These are phyloP conservation scores for Butorides virescens DNA, from an alignment of 2,113 vertebrate species.

Conservation along the genomic window DNA sequence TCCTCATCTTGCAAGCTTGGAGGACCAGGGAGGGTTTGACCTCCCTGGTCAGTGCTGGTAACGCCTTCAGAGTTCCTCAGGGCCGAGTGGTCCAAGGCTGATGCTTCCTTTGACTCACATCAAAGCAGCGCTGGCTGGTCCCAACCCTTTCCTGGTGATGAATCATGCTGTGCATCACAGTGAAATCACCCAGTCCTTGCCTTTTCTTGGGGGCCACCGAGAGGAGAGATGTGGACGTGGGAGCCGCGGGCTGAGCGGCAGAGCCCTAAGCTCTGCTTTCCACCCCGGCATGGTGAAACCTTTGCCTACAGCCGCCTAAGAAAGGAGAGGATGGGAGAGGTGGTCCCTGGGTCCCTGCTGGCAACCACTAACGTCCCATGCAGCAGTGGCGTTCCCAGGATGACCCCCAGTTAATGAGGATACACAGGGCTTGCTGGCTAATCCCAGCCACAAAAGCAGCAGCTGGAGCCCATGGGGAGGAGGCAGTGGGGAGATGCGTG, in stretches of 20 bases:
- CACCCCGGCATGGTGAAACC: rapidly evolving
- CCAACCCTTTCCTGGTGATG: background rate
- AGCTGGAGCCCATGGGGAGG: background rate
- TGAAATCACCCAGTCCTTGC: background rate
- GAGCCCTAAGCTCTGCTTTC: background rate
- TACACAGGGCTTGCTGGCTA: background rate
- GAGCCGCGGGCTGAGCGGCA: background rate
- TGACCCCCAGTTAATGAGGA: no score
- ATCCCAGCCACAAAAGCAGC: background rate
- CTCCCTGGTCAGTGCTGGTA: background rate
- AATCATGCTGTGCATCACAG: background rate
- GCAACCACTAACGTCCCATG: rapidly evolving
- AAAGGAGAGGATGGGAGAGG: background rate
- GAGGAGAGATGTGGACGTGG: rapidly evolving
- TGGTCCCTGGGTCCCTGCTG: rapidly evolving
- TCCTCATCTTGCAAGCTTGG: background rate
- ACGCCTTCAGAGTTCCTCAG: background rate
- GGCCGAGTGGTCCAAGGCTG: rapidly evolving
- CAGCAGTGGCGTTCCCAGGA: background rate
- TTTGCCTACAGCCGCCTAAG: background rate
- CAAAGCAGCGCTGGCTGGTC: background rate
- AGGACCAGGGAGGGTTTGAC: background rate
- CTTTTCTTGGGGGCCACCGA: rapidly evolving
- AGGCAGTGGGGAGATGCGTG: background rate
- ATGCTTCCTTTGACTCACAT: background rate